phyloP scores from a whole-genome alignment of 2,113 vertebrate genomes.

The Neolamprologus falcicula region DNA sequence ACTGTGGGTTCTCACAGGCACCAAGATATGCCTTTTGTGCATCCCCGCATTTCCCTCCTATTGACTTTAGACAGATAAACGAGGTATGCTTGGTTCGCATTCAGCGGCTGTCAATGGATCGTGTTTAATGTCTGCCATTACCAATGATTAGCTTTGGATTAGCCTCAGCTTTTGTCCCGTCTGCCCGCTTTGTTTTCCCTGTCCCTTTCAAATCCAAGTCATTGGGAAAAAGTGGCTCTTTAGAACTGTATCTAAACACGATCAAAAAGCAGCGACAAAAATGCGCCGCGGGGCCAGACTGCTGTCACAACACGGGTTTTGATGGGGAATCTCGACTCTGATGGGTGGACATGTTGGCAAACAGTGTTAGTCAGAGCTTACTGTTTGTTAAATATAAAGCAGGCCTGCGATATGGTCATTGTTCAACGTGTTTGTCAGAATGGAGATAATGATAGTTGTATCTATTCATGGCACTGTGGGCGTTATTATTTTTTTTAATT shows the following conservation, averaged over 20 bases:
- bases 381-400: neutral
- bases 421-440: neutral
- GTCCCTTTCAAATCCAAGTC: conserved; percentile 16
- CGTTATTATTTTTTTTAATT: neutral
- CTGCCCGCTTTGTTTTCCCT: conserved; percentile 11
- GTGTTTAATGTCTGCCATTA: conserved; percentile 53
- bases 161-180: conserved; percentile 32
- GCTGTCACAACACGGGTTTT: neutral
- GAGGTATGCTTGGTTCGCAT: conserved; percentile 15
- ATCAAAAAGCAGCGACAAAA: neutral
- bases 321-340: neutral
- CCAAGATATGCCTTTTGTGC: conserved; percentile 14
- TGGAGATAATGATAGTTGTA: neutral
- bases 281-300: neutral
- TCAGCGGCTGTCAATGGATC: conserved; percentile 26
- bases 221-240: conserved; percentile 16
- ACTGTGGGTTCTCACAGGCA: neutral
- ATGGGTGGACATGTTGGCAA: conserved; percentile 1
- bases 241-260: neutral
- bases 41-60: neutral
- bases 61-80: conserved; percentile 46
- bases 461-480: neutral
- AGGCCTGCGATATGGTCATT: neutral
- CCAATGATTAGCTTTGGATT: conserved; percentile 56
- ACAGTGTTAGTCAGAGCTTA: neutral